phyloP scores from a whole-genome alignment of 2,113 vertebrate species.

The Neolamprologus sp. region DNA sequence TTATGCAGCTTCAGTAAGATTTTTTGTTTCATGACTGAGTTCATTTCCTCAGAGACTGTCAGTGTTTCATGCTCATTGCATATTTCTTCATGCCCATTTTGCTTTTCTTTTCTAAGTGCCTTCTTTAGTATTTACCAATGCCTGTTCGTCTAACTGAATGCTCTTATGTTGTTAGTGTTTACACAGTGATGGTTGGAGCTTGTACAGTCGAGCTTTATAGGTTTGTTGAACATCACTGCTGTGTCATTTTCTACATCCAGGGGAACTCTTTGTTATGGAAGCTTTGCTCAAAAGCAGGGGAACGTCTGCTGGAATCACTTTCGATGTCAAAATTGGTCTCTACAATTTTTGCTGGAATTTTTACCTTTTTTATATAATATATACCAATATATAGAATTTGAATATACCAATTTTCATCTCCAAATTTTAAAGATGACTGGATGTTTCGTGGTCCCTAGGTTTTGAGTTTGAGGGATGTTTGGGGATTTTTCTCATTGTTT shows the following conservation, averaged over 20 bases:
- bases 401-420: background rate
- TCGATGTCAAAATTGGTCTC: background rate
- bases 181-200: background rate
- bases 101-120: background rate
- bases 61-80: background rate
- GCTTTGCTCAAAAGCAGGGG: background rate
- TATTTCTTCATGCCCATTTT: background rate
- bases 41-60: background rate
- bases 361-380: background rate
- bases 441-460: background rate
- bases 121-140: background rate
- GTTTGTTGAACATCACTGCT: background rate
- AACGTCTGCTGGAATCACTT: background rate
- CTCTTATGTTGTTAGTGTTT: background rate
- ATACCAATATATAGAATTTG: background rate
- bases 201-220: background rate
- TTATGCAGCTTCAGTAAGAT: background rate
- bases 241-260: background rate
- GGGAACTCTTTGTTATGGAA: background rate
- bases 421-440: background rate
- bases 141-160: rapidly evolving
- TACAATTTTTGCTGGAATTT: background rate
- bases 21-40: background rate
- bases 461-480: background rate
- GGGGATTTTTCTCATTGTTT: background rate